Conservation (phyloP, 2,797 vertebrate species). For the Gallinago nigripennis region DNA sequence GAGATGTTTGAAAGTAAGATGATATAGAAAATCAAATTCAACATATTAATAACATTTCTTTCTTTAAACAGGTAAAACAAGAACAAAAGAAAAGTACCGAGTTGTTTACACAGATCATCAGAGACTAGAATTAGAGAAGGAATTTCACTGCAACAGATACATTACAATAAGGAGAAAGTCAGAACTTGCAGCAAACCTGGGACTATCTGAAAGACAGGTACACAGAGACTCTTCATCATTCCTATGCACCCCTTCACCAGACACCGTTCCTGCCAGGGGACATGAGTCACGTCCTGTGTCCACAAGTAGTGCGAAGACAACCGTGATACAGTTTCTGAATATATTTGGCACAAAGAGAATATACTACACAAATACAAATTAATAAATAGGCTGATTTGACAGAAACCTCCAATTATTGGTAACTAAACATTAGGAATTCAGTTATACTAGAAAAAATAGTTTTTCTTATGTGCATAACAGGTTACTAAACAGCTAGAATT, state of each 20-base stretch:
- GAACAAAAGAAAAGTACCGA: slow-evolving; percentile 96
- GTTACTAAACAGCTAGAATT: not conserved
- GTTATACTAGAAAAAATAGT: not conserved
- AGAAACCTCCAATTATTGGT: not conserved
- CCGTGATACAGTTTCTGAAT: not conserved
- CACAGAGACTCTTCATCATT: not conserved
- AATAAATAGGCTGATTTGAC: not conserved
- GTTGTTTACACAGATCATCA: slow-evolving; percentile 96
- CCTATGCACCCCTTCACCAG: not conserved
- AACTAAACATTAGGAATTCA: not conserved
- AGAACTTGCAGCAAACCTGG: slow-evolving; percentile 91
- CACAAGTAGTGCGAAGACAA: not conserved
- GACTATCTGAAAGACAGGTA: slow-evolving; percentile 97
- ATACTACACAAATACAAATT: not conserved
- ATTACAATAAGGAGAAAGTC: slow-evolving; percentile 95
- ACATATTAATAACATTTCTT: slow-evolving; percentile 2
- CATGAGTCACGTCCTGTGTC: not conserved
- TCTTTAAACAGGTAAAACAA: slow-evolving; percentile 88
- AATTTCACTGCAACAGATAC: slow-evolving; percentile 96
- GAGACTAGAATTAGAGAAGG: slow-evolving; percentile 94
- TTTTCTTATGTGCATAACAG: not conserved
- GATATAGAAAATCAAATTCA: not conserved
- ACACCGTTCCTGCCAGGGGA: not conserved
- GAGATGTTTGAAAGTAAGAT: slow-evolving; percentile 6
- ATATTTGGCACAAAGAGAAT: not conserved